phyloP scores from a whole-genome alignment of 2,888 invertebrate genomes.

The Cosmia pyralina region DNA sequence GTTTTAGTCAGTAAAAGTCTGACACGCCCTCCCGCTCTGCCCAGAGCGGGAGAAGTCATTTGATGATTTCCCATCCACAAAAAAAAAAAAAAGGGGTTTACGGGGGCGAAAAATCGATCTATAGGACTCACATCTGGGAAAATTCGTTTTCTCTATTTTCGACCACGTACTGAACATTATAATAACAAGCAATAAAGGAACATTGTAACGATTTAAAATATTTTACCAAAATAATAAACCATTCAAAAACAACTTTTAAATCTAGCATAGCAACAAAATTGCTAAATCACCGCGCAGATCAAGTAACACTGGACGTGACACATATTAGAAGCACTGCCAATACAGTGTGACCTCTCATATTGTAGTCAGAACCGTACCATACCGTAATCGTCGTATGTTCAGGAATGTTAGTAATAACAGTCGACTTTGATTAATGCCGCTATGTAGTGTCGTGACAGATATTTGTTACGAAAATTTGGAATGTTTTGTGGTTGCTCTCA shows the following conservation, averaged over 20 bases:
- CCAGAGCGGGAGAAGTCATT: no score
- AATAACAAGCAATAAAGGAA: not conserved
- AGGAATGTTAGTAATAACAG: constrained; percentile 62
- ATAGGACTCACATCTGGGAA: no score
- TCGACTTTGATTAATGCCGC: constrained; percentile 64
- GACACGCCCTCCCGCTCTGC: no score
- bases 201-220: not conserved
- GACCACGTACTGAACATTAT: no score
- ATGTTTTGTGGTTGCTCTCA: constrained; percentile 15
- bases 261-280: constrained; percentile 30
- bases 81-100: no score
- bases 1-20: no score
- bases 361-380: constrained; percentile 13
- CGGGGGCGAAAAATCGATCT: no score
- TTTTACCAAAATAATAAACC: not conserved
- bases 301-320: constrained; percentile 13
- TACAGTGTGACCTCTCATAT: constrained; percentile 32
- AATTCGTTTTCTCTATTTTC: no score
- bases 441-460: constrained; percentile 38
- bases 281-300: constrained; percentile 47
- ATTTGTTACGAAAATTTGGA: constrained; percentile 39
- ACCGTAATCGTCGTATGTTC: constrained; percentile 7
- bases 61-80: no score
- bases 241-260: constrained; percentile 9
- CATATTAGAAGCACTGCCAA: not conserved